Evolutionary conservation across 1,140 invertebrate species (phyloP), one percentile per base, ranked within the genome.

Genomic region (Philaenus spumarius): DNA sequence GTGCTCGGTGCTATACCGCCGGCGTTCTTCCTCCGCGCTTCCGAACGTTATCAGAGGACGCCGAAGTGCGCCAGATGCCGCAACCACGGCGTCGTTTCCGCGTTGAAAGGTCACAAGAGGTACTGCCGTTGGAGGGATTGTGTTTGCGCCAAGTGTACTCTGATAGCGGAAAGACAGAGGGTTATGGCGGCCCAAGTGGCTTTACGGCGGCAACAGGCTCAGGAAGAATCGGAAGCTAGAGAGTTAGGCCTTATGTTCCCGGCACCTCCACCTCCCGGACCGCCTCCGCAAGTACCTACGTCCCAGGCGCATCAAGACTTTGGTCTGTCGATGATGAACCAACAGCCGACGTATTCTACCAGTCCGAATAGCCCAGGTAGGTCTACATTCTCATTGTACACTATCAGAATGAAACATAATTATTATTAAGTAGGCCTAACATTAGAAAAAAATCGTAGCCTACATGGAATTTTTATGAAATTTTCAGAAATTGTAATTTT

Each of bases 161-260:
- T 99, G n/a, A 98, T 99, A 53, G 95, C 95, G 0, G 96, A 98
- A 76, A 78, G 96, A 64, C 96, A 98, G 73, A 79, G 95, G 14
- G 95, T 98, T n/a, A 98, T 98, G 96, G 96, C 96, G 22, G 95
- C 95, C 52, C 90, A 93, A 81, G 93, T 97, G 23, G 94, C 94
- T 15, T 74, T 97, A 20, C 80, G 94, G 19, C 80, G 94, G 45
- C 90, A 93, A 66, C 90, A 93, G 68, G 90, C 91, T 0, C 90
- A 98, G 72, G 96, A 99, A 74, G 96, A 99, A 72, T 97, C 92
- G 73, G 95, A 98, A 75, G 95, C 95, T 1, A 79, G 93, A 59
- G 95, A 98, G 71, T 73, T 98, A 68, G 93, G 94, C 17, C 76
- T 96, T 43, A 74, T 93, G 9, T 93, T 93, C 72, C 57, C 24